A percentile compares a stretch with the other conserved stretches of the same genome.
Evolutionary conservation across 2,113 vertebrate species (phyloP).

Genomic region (Xiphophorus maculatus): DNA sequence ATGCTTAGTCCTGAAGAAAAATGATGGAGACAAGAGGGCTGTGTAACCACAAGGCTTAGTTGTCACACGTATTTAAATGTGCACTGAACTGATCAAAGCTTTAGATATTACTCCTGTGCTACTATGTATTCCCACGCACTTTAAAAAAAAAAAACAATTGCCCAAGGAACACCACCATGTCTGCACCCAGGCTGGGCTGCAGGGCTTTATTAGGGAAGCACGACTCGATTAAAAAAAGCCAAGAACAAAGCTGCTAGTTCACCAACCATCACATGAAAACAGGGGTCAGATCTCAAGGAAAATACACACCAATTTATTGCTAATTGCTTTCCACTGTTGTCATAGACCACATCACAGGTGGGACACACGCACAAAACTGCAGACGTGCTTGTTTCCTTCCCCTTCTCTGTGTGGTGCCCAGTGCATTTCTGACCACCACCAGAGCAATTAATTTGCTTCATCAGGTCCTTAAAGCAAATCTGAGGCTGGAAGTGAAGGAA

Average conservation of each 20-base stretch:
- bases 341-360: slow-evolving; percentile 58
- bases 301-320: slow-evolving; percentile 40
- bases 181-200: slow-evolving; percentile 3
- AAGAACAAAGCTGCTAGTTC: slow-evolving; percentile 39
- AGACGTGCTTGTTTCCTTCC: slow-evolving; percentile 34
- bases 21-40: slow-evolving; percentile 55
- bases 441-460: slow-evolving; percentile 50
- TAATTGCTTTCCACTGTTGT: slow-evolving; percentile 61
- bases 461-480: slow-evolving; percentile 12
- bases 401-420: slow-evolving; percentile 41
- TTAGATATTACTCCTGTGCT: slow-evolving; percentile 34
- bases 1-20: slow-evolving; percentile 62
- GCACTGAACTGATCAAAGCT: slow-evolving; percentile 75
- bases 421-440: slow-evolving; percentile 58
- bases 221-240: slow-evolving; percentile 42
- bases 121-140: slow-evolving; percentile 39
- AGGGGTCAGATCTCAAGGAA: slow-evolving; percentile 38
- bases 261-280: slow-evolving; percentile 58
- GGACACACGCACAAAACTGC: slow-evolving; percentile 14
- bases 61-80: slow-evolving; percentile 68
- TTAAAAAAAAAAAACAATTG: slow-evolving; percentile 7
- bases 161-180: slow-evolving; percentile 61
- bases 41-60: slow-evolving; percentile 69
- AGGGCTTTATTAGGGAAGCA: slow-evolving; percentile 41
- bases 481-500: slow-evolving; percentile 29